These are phyloP conservation scores for Trachelus troglodyta DNA, from an alignment of 2,888 invertebrate genomes.

Conservation along the genomic window DNA sequence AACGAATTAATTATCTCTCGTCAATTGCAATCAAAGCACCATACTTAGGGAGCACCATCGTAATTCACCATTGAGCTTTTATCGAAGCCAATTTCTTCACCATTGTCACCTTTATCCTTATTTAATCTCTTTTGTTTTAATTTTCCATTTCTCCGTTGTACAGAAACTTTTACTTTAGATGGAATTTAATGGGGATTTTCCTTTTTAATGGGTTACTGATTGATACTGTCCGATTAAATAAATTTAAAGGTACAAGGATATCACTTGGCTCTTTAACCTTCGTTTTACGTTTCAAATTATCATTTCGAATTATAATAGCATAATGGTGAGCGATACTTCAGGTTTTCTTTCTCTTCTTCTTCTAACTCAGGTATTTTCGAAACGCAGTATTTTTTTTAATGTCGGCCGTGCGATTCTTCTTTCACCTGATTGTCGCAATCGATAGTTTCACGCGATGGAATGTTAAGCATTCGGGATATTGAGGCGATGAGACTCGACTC, in stretches of 20 bases:
- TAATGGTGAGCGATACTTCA: slow-evolving; percentile 22
- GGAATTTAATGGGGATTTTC: not conserved
- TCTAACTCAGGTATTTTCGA: slow-evolving; percentile 9
- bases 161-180: not conserved
- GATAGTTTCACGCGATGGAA: not conserved
- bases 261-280: not conserved
- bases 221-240: not conserved
- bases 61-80: not conserved
- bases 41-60: slow-evolving; percentile 2
- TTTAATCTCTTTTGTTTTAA: not conserved
- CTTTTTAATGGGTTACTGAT: not conserved
- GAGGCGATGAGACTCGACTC: not conserved
- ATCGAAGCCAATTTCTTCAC: not conserved
- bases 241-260: not conserved
- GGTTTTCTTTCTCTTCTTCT: slow-evolving; percentile 12
- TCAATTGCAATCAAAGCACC: not conserved
- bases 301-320: slow-evolving; percentile 17
- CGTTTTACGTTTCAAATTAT: not conserved
- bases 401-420: not conserved
- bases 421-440: not conserved
- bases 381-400: not conserved
- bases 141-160: not conserved
- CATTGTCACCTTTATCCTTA: not conserved
- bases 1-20: not conserved
- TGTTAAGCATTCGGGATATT: not conserved